Conservation (phyloP, 92 coral and sea anemone species). For the Porites rus region DNA sequence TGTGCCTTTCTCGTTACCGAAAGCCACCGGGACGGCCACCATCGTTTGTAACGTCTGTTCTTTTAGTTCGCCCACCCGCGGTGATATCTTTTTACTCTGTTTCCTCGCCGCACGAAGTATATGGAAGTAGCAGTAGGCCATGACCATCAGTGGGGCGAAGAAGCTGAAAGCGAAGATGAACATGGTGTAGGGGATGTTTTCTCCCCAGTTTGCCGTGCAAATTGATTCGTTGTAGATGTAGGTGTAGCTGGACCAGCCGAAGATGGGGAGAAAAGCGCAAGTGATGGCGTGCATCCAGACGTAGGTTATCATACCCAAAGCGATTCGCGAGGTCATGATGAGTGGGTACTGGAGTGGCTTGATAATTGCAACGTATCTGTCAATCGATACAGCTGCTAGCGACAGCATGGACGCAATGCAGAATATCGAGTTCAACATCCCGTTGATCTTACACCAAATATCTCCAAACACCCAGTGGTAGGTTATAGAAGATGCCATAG, state of each 20-base stretch:
- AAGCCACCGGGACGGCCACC: constrained; percentile 63
- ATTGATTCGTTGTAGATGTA: constrained; percentile 87
- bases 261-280: constrained; percentile 73
- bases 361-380: constrained; percentile 84
- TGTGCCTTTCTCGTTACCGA: neutral
- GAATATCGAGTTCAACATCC: constrained; percentile 80
- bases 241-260: constrained; percentile 86
- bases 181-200: constrained; percentile 76
- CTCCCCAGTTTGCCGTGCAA: constrained; percentile 88
- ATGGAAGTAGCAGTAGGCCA: constrained; percentile 81
- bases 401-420: constrained; percentile 91
- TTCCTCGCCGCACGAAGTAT: constrained; percentile 84
- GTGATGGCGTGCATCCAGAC: constrained; percentile 85
- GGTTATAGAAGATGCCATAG: constrained; percentile 81
- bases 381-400: constrained; percentile 87
- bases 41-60: constrained; percentile 72
- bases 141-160: constrained; percentile 72
- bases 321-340: constrained; percentile 71
- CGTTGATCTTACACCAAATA: constrained; percentile 81
- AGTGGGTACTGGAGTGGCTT: constrained; percentile 81
- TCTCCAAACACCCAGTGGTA: constrained; percentile 83
- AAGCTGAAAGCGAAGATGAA: constrained; percentile 83
- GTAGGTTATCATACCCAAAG: constrained; percentile 60
- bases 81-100: constrained; percentile 66
- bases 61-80: constrained; percentile 71